Percentiles rank a stretch among this genome's conserved stretches.
These are phyloP conservation scores for Bursaphelenchus okinawaensis DNA, from an alignment of 2,888 invertebrate genomes.

Conservation along the genomic window DNA sequence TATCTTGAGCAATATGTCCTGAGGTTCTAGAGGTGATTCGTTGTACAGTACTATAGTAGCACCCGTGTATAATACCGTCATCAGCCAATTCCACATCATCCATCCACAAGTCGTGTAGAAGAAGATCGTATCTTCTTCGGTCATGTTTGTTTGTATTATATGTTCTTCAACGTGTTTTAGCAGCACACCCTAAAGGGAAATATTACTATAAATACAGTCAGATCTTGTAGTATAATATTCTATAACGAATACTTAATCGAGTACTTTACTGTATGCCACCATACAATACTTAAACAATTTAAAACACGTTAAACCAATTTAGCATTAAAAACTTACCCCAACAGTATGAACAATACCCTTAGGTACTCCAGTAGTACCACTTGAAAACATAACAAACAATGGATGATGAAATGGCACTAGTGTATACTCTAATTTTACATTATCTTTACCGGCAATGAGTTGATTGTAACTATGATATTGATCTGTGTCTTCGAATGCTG, in stretches of 20 bases:
- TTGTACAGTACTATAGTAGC: constrained; percentile 63
- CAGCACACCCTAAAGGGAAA: constrained; percentile 62
- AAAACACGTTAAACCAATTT: constrained; percentile 1
- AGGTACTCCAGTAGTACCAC: constrained; percentile 65
- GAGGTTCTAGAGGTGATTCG: constrained; percentile 63
- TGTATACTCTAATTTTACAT: constrained; percentile 54
- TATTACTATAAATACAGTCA: neutral
- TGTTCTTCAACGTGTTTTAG: constrained; percentile 65
- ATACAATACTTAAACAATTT: constrained; percentile 2
- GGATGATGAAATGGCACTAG: constrained; percentile 65
- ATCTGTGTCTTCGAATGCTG: constrained; percentile 21
- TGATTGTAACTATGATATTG: constrained; percentile 4
- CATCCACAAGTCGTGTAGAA: constrained; percentile 66
- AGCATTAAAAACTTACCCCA: constrained; percentile 62
- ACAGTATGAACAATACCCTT: constrained; percentile 65
- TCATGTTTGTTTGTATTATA: constrained; percentile 62
- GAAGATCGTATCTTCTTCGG: constrained; percentile 61
- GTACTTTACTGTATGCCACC: too few relatives aligned
- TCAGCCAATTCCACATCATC: constrained; percentile 67
- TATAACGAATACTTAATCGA: too few relatives aligned
- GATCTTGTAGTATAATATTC: too few relatives aligned
- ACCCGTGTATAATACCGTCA: constrained; percentile 61
- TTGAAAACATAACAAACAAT: constrained; percentile 64
- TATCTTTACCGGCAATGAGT: neutral
- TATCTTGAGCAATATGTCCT: constrained; percentile 61